These are phyloP conservation scores for Vulpes lagopus DNA, from an alignment of 2,113 vertebrate genomes.

Conservation along the genomic window DNA sequence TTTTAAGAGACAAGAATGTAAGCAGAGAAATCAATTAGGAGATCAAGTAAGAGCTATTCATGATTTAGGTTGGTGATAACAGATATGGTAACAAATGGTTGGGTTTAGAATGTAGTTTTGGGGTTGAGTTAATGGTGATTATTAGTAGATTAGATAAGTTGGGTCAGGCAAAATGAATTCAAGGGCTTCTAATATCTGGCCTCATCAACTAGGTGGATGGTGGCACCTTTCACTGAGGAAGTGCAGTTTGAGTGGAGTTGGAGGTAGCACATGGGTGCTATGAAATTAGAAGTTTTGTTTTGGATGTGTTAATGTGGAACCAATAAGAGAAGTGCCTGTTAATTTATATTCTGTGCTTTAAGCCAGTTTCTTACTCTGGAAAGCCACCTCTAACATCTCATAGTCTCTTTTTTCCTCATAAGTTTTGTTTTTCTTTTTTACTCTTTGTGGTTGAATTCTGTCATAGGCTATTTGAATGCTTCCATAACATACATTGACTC, in stretches of 20 bases:
- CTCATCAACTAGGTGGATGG: neutral
- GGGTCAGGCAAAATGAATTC: neutral
- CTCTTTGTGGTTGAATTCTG: conserved; percentile 10
- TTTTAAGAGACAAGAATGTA: neutral
- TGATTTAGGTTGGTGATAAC: neutral
- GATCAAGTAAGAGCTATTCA: neutral
- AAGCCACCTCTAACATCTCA: neutral
- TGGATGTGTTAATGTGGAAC: neutral
- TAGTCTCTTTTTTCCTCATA: neutral
- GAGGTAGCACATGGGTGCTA: neutral
- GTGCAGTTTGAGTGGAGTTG: neutral
- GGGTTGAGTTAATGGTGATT: neutral
- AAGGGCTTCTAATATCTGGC: neutral
- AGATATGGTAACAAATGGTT: neutral
- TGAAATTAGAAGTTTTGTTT: conserved; percentile 6
- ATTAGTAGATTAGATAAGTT: neutral
- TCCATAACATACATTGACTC: neutral
- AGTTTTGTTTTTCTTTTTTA: neutral
- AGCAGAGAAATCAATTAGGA: neutral
- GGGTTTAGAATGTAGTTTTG: neutral
- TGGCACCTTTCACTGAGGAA: neutral
- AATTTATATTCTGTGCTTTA: neutral
- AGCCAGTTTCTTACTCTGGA: neutral
- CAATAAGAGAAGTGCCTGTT: neutral
- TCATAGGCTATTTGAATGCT: conserved; percentile 47